Conservation (phyloP, 2,888 invertebrate genomes). For the Monoplex corrugatus region DNA sequence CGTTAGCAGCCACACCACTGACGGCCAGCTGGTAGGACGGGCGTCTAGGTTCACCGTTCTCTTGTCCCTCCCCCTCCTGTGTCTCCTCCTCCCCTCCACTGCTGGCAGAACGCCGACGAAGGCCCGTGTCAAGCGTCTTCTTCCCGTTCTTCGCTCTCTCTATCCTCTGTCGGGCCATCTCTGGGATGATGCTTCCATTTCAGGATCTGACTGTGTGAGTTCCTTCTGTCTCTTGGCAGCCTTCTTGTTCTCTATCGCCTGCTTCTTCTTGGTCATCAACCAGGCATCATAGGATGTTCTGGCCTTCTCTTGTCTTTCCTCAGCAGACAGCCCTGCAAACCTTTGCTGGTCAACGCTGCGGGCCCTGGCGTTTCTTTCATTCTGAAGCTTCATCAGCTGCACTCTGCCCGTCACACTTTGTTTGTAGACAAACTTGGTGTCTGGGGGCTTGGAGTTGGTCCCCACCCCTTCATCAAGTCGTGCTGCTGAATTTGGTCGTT, state of each 20-base stretch:
- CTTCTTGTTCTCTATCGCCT: constrained; percentile 65
- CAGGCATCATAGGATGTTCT: constrained; percentile 76
- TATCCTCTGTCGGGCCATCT: constrained; percentile 68
- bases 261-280: constrained; percentile 68
- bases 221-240: constrained; percentile 65
- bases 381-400: constrained; percentile 61
- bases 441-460: constrained; percentile 54
- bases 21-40: constrained; percentile 65
- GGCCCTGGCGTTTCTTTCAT: constrained; percentile 52
- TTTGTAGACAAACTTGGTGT: constrained; percentile 74
- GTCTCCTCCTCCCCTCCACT: constrained; percentile 49
- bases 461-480: background rate
- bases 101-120: constrained; percentile 67
- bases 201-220: constrained; percentile 72
- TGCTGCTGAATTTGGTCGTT: constrained; percentile 6
- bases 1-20: constrained; percentile 53
- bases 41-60: constrained; percentile 53
- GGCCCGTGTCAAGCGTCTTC: constrained; percentile 68
- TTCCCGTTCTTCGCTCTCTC: constrained; percentile 67
- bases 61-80: constrained; percentile 47
- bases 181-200: constrained; percentile 70
- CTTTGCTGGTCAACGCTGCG: constrained; percentile 57
- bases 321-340: constrained; percentile 47
- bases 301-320: constrained; percentile 61
- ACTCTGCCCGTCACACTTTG: constrained; percentile 73